Base-by-base conservation (phyloP, 2,113 vertebrate species). In the Gambusia affinis region DNA sequence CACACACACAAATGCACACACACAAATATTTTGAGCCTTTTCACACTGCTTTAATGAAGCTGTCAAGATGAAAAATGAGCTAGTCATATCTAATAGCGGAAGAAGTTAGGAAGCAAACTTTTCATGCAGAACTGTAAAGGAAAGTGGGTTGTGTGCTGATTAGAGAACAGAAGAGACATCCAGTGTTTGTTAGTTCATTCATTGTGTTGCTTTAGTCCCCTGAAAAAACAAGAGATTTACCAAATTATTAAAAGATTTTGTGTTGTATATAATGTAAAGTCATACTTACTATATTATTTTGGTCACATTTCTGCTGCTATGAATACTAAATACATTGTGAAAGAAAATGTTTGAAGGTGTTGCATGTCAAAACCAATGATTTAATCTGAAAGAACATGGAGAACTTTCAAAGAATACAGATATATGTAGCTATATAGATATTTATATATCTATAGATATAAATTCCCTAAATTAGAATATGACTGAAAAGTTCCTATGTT, bases 51-150 rank as follows among this genome's bases (percentile, higher is more conserved):
- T 91, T 91, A 92, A 92, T 92, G 87, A 93, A 89, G 89, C 90
- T 90, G 91, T 93, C 87, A 91, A 76, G 76, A 85, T 92, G 86
- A 91, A 91, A 92, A 93, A 93, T 89, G 87, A 87, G 85, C 85
- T 7, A 85, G 79, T 92, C 84, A 88, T 78, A 86, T 87, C 81
- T 91, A 91, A 93, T 92, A 92, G 91, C 67, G 64, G 39, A 70
- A 80, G 72, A 69, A 86, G 81, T 86, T 85, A 68, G 81, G 82
- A 85, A 70, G 79, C 85, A 82, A 87, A 89, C 76, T 88, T 90
- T 87, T 85, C 62, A 78, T 78, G 83, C 86, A 80, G 78, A 82
- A 74, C 81, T 64, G 66, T 60, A 64, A 37, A 70, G 76, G 65
- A 75, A 85, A 85, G 80, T 80, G 73, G 78, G 79, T 84, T 76